phyloP scores from a whole-genome alignment of 2,888 invertebrate genomes.

The Epinotia ramella region DNA sequence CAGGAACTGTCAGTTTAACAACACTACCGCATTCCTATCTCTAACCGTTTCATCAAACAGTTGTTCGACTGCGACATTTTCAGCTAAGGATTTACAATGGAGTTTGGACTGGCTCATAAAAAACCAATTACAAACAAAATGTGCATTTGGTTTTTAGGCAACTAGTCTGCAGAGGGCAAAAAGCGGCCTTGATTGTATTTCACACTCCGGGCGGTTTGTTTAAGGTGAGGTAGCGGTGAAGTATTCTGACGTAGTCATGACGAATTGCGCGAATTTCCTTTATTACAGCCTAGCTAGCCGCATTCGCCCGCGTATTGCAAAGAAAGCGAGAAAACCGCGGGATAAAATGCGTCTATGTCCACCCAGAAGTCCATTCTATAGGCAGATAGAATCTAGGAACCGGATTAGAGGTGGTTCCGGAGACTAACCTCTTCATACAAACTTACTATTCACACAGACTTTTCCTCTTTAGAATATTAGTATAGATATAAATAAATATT shows the following conservation, averaged over 20 bases:
- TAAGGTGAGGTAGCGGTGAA: conserved; percentile 28
- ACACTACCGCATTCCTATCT: neutral
- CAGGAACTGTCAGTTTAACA: conserved; percentile 7
- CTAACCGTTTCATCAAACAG: neutral
- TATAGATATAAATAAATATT: no score
- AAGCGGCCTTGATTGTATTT: conserved; percentile 38
- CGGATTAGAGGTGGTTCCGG: no score
- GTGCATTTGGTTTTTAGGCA: conserved; percentile 31
- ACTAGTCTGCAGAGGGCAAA: conserved; percentile 22
- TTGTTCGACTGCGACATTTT: neutral
- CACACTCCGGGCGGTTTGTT: conserved; percentile 28
- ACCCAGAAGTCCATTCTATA: no score
- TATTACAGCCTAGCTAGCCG: neutral
- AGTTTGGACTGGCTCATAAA: neutral
- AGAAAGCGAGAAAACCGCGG: no score
- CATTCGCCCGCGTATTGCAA: no score
- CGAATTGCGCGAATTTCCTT: conserved; percentile 5
- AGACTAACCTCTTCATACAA: no score
- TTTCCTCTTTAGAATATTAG: no score
- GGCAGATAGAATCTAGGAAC: no score
- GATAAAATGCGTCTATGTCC: no score
- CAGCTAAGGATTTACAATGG: neutral
- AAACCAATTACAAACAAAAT: conserved; percentile 25
- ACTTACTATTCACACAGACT: no score
- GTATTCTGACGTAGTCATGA: conserved; percentile 1